These are phyloP conservation scores for Lasioglossum zephyrum DNA, from an alignment of 2,888 invertebrate genomes.

Conservation along the genomic window DNA sequence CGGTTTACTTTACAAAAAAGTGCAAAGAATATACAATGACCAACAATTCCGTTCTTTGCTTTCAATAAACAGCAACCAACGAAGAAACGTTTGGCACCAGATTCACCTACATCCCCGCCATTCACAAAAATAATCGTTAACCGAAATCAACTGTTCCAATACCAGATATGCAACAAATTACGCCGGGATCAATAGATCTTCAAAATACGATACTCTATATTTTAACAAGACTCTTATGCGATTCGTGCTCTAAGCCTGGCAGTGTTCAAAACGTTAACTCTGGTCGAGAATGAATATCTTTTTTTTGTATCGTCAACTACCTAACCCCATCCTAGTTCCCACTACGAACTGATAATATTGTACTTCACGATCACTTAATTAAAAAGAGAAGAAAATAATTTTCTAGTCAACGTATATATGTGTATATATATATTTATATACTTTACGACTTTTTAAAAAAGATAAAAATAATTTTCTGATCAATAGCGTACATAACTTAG, in stretches of 20 bases:
- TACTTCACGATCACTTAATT: no score
- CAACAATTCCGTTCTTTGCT: constrained; percentile 30
- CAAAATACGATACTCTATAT: constrained; percentile 1
- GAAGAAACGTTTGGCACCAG: constrained; percentile 57
- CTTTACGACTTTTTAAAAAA: constrained; percentile 18
- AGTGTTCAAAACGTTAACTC: constrained; percentile 54
- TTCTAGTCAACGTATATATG: constrained; percentile 3
- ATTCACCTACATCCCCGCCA: constrained; percentile 16
- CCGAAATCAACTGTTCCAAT: constrained; percentile 19
- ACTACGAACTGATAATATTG: constrained; percentile 6
- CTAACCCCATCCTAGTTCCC: not conserved
- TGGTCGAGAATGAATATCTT: not conserved
- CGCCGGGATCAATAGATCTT: constrained; percentile 30
- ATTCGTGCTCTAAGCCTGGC: constrained; percentile 56
- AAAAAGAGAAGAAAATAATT: constrained; percentile 14
- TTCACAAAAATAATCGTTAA: constrained; percentile 22
- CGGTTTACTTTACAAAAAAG: constrained; percentile 4
- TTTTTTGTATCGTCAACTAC: not conserved
- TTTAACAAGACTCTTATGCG: constrained; percentile 5
- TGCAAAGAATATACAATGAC: constrained; percentile 25
- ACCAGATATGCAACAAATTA: constrained; percentile 35
- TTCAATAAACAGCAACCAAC: constrained; percentile 3
- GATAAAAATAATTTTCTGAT: constrained; percentile 18
- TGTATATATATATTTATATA: not conserved
- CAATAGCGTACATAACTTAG: constrained; percentile 42